Conservation (phyloP, 2,888 invertebrate species). For the Drosophila limbata region DNA sequence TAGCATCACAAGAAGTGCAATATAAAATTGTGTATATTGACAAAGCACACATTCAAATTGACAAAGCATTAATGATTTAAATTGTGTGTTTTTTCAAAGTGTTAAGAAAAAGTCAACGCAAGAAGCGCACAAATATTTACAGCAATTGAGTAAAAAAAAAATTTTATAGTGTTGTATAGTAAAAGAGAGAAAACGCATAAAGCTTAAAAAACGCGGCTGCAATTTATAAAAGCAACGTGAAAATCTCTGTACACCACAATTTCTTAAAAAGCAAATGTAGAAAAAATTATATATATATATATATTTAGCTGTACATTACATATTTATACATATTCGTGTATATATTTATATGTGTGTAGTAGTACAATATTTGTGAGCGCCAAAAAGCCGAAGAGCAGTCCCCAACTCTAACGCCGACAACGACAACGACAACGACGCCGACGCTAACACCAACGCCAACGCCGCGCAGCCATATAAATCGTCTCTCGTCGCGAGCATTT, state of each 20-base stretch:
- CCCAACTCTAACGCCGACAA: constrained; percentile 40
- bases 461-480: constrained; percentile 74
- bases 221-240: constrained; percentile 56
- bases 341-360: constrained; percentile 50
- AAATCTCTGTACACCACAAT: constrained; percentile 83
- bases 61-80: constrained; percentile 9
- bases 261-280: constrained; percentile 66
- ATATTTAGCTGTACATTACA: constrained; percentile 39
- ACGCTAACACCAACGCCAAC: constrained; percentile 32
- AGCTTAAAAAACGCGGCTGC: constrained; percentile 35
- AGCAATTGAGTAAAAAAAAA: constrained; percentile 10
- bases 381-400: constrained; percentile 74
- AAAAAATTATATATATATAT: constrained; percentile 59
- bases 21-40: constrained; percentile 9
- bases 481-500: constrained; percentile 60
- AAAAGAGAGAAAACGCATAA: constrained; percentile 24
- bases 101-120: constrained; percentile 8
- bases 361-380: constrained; percentile 70
- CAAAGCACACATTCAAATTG: constrained; percentile 15
- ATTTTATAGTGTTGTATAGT: constrained; percentile 27
- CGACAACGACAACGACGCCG: constrained; percentile 47
- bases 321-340: constrained; percentile 57
- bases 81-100: constrained; percentile 27
- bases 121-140: constrained; percentile 30
- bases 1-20: constrained; percentile 28